Conservation (phyloP, 2,113 vertebrate species). For the Microcebus jonahi region DNA sequence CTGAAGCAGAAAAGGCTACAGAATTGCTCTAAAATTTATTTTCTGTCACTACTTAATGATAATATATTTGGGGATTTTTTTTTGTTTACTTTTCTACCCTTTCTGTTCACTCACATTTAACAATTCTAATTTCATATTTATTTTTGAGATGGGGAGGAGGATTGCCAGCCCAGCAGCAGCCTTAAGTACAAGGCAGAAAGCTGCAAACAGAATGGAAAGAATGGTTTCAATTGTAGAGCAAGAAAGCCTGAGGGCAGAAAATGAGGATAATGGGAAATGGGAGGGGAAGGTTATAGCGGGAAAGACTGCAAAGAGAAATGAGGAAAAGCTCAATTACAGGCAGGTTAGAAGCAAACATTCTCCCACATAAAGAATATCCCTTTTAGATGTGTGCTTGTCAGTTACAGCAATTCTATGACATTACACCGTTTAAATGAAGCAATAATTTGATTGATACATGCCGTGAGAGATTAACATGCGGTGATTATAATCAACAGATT, state of each 20-base stretch:
- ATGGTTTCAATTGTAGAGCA: conserved; percentile 30
- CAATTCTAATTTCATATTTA: conserved; percentile 52
- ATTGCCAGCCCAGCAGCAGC: background rate
- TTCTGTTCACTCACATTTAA: conserved; percentile 27
- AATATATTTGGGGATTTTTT: background rate
- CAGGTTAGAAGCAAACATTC: conserved; percentile 52
- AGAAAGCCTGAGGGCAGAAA: conserved; percentile 53
- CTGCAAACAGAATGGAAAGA: conserved; percentile 51
- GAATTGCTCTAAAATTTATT: conserved; percentile 46
- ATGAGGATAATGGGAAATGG: conserved; percentile 44
- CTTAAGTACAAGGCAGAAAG: conserved; percentile 32
- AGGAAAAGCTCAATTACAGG: conserved; percentile 29
- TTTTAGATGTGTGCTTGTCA: conserved; percentile 50
- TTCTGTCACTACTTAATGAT: background rate
- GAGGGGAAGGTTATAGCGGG: conserved; percentile 11
- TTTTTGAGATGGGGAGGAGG: conserved; percentile 25
- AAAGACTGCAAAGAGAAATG: conserved; percentile 56
- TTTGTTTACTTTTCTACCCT: conserved; percentile 17
- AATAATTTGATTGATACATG: conserved; percentile 65
- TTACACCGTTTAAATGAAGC: conserved; percentile 59
- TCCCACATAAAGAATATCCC: conserved; percentile 51
- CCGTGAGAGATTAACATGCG: conserved; percentile 48
- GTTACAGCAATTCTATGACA: conserved; percentile 64
- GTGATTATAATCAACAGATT: conserved; percentile 70
- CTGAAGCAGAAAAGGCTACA: background rate